These are phyloP conservation scores for Microdon myrmicae DNA, from an alignment of 2,888 invertebrate genomes.

Conservation along the genomic window DNA sequence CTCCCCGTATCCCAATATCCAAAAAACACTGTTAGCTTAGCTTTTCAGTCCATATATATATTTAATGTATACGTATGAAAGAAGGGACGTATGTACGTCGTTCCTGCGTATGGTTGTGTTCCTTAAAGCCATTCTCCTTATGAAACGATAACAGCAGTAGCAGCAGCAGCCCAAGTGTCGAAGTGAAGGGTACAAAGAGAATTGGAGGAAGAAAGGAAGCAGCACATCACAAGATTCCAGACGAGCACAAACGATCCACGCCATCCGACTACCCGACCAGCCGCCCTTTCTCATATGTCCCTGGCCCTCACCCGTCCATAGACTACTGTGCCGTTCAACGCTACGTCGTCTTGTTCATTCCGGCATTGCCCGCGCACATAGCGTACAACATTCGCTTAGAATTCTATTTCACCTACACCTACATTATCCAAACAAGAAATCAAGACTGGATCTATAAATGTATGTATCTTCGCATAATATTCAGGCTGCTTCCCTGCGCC, in stretches of 20 bases:
- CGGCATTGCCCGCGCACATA: too few species aligned
- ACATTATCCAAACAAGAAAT: constrained; percentile 36
- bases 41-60: constrained; percentile 42
- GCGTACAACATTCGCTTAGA: too few species aligned
- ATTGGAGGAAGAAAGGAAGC: constrained; percentile 9
- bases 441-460: constrained; percentile 6
- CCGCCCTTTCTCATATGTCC: neutral
- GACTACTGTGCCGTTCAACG: too few species aligned
- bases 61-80: constrained; percentile 40
- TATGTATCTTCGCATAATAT: constrained; percentile 39
- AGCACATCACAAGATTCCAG: constrained; percentile 53
- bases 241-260: constrained; percentile 41
- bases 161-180: constrained; percentile 8
- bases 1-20: neutral
- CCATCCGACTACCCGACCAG: constrained; percentile 9
- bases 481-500: constrained; percentile 31
- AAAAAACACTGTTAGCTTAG: constrained; percentile 23
- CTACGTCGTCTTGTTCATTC: too few species aligned
- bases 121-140: constrained; percentile 50
- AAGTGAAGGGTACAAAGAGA: constrained; percentile 1
- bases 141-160: constrained; percentile 32
- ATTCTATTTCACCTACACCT: constrained; percentile 40
- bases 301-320: too few species aligned
- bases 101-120: constrained; percentile 38
- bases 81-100: constrained; percentile 18